Base-by-base conservation (phyloP, 37 sponge, comb jelly and placozoan genomes). In the Chondrilla cf. caribensis region DNA sequence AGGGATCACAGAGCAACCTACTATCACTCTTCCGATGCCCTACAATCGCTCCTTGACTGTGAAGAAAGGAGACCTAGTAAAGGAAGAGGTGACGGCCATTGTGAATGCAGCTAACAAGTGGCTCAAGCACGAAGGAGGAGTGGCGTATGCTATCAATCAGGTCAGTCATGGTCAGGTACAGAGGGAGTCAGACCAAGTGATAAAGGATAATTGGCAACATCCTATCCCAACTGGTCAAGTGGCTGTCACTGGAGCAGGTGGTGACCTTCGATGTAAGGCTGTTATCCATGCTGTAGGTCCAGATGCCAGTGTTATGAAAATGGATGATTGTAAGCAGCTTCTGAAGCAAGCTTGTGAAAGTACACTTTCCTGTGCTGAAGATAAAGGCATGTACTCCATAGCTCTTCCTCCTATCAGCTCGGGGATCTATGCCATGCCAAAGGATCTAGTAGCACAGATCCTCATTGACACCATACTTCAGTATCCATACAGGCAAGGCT, bases 231-330 rank as follows among this genome's bases (percentile, higher is more conserved):
- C 42, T 24, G 93, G 93, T 8, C 65, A 92, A 9, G 87, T 76
- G 9, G 81, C 81, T 19, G 28, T 58, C 31, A 88, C 89, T 26
- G 44, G 40, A 14, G 93, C 82, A 26, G 93, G 89, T 43, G 91
- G 91, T 22, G 59, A 55, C 0, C 81, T 92, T 21, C 41, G 55
- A 26, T 92, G 89, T 77, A 79, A 83, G 2, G 21, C 9, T 38
- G 79, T 92, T 17, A 70, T 92, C 19, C 93, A 92, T 84, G 93
- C 89, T 42, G 89, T 92, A 17, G 89, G 89, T 33, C 93, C 93
- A 0, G 58, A 41, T 28, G 78, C 64, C 28, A 17, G 7, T 21
- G 36, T 41, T 8, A 21, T 25, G n/a, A 3, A 21, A 11, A 44
- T 2, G 3, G 42, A 38, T 60, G 81, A 75, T 32, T 84, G 84